Conservation (phyloP, 2,797 vertebrate species). For the Sebastiscus albofasciatus region DNA sequence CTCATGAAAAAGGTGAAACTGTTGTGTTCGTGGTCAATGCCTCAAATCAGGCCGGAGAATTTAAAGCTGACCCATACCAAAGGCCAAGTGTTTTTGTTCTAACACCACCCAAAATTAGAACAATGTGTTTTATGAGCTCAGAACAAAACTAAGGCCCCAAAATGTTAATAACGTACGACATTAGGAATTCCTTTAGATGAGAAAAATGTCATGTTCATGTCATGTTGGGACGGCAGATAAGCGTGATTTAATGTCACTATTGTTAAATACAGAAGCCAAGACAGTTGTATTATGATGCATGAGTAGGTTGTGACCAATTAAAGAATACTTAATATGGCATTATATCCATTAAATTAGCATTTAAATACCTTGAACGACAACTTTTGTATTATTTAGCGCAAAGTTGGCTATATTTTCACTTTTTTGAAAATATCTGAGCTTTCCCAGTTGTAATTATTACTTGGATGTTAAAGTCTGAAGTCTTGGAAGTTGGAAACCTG, state of each 20-base stretch:
- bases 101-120: neutral
- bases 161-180: neutral
- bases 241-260: too few species aligned
- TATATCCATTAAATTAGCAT: neutral
- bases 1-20: conserved; percentile 54
- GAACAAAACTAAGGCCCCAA: neutral
- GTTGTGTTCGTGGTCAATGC: conserved; percentile 38
- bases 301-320: neutral
- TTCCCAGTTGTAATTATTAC: too few species aligned
- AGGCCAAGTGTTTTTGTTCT: conserved; percentile 18
- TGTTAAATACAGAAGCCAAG: too few species aligned
- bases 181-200: too few species aligned
- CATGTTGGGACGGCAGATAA: too few species aligned
- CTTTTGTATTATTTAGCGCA: neutral
- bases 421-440: neutral
- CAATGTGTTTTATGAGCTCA: neutral
- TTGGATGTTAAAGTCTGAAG: too few species aligned
- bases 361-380: neutral
- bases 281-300: neutral
- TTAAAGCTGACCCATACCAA: conserved; percentile 10
- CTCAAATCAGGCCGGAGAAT: conserved; percentile 32
- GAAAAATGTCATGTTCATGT: too few species aligned
- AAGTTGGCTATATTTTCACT: neutral
- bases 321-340: neutral
- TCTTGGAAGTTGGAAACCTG: too few species aligned